Conservation (phyloP, 2,113 vertebrate species). For the Okapia johnstoni region DNA sequence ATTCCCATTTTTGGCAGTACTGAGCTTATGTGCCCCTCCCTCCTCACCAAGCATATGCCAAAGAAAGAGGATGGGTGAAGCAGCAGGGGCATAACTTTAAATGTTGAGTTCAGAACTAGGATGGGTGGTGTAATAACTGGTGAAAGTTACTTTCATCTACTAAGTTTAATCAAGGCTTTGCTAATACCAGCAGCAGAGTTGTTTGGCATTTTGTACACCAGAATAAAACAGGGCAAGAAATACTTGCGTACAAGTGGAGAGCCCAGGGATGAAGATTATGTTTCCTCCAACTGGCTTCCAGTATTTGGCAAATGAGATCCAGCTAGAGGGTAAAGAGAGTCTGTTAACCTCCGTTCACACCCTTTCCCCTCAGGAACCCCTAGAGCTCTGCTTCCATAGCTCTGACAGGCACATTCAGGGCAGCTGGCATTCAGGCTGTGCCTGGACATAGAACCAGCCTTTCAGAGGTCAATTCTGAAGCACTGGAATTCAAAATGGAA, state of each 20-base stretch:
- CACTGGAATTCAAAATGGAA: constrained; percentile 14
- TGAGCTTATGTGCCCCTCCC: background rate
- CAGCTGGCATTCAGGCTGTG: background rate
- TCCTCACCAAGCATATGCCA: background rate
- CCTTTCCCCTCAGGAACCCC: background rate
- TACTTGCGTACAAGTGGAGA: constrained; percentile 88
- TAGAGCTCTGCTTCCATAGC: background rate
- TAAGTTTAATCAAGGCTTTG: background rate
- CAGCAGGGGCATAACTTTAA: background rate
- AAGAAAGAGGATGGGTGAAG: background rate
- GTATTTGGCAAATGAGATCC: constrained; percentile 88
- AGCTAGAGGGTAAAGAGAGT: constrained; percentile 81
- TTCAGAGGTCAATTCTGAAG: background rate
- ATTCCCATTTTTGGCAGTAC: background rate
- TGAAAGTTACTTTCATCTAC: background rate
- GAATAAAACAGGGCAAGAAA: background rate
- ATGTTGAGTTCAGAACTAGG: background rate
- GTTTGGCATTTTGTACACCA: background rate
- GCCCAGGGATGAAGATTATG: constrained; percentile 80
- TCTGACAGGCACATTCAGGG: background rate
- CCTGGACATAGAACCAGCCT: background rate
- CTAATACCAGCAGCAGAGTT: background rate
- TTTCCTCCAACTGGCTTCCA: constrained; percentile 92
- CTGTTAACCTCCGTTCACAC: background rate
- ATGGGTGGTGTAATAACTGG: background rate